Percentiles rank a stretch among this genome's conserved stretches.
Evolutionary conservation across 92 coral and sea anemone species (phyloP).

Genomic region (Porites divaricata): DNA sequence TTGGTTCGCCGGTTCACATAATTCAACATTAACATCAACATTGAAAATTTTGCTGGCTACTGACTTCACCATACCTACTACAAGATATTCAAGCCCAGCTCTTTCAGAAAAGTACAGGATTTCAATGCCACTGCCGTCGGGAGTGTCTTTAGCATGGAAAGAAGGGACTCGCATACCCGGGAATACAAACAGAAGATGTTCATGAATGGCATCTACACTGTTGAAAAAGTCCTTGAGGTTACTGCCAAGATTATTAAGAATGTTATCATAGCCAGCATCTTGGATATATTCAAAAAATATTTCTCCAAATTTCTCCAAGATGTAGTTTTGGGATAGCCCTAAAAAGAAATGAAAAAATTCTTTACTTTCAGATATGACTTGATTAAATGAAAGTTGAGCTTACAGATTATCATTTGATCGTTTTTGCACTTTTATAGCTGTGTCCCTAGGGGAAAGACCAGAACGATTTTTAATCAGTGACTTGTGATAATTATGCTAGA

Average conservation of each 20-base stretch:
- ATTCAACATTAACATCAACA: conserved; percentile 68
- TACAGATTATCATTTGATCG: no score
- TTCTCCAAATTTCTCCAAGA: conserved; percentile 92
- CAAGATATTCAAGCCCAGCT: conserved; percentile 91
- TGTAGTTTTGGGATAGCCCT: conserved; percentile 73
- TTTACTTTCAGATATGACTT: background rate
- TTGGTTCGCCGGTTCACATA: conserved; percentile 52
- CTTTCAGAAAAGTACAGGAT: conserved; percentile 89
- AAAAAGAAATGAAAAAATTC: background rate
- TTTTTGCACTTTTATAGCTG: no score
- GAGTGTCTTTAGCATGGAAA: conserved; percentile 82
- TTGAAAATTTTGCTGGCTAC: conserved; percentile 78
- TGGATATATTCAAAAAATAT: conserved; percentile 84
- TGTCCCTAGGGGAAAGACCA: no score
- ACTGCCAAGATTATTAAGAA: conserved; percentile 84
- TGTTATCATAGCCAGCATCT: conserved; percentile 85
- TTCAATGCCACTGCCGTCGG: conserved; percentile 74
- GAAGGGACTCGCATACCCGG: conserved; percentile 99
- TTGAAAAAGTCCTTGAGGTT: conserved; percentile 89
- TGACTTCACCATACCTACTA: conserved; percentile 88
- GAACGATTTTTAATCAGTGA: no score
- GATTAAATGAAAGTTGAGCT: no score
- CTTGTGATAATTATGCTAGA: no score
- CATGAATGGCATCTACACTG: conserved; percentile 91
- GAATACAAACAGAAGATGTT: conserved; percentile 83